Evolutionary conservation across 2,113 vertebrate genomes (phyloP), one percentile per base, ranked within the genome.

Genomic region (Cyprinodon tularosa): DNA sequence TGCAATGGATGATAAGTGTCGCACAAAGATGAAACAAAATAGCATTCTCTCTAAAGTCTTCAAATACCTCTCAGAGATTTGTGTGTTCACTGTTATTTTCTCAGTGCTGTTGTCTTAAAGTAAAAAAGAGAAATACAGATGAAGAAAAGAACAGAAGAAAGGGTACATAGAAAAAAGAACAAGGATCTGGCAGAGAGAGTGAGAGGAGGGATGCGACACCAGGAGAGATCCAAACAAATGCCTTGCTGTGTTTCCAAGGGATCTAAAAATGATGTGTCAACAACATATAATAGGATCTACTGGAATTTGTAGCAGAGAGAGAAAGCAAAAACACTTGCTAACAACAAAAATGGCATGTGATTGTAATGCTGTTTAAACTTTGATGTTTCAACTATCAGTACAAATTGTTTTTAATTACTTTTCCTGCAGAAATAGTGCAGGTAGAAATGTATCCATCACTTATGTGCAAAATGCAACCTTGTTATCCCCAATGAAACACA

Each of bases 221-320:
- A 47, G 65, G 44, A 45, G 44, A 4, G 42, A 11, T 45, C 44
- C 44, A 13, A 53, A 53, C 50, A 57, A 20, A 10, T 15, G 42
- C 42, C 3, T 42, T 42, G 42, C 4, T 6, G 42, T 42, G 71
- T 38, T 8, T 12, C 64, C 37, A 70, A 9, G 22, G 36, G 39
- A 70, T 40, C 72, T 83, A 63, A 84, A 68, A 74, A 89, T 71
- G 68, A 74, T 62, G 63, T 59, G 72, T 63, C 72, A 73, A 64
- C 14, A 6, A 6, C 50, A 17, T 0, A 53, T 1, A 15, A 53
- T 17, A 15, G 14, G 47, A 50, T 14, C 15, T 17, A 9, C 20
- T 53, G 6, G 17, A 57, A 57, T 20, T 10, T 57, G 50, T 20
- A 20, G 17, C 9, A 4, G 9, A 57, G 5, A 20, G n/a, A 9